phyloP scores from a whole-genome alignment of 2,888 invertebrate genomes.

The Crematogaster levior region DNA sequence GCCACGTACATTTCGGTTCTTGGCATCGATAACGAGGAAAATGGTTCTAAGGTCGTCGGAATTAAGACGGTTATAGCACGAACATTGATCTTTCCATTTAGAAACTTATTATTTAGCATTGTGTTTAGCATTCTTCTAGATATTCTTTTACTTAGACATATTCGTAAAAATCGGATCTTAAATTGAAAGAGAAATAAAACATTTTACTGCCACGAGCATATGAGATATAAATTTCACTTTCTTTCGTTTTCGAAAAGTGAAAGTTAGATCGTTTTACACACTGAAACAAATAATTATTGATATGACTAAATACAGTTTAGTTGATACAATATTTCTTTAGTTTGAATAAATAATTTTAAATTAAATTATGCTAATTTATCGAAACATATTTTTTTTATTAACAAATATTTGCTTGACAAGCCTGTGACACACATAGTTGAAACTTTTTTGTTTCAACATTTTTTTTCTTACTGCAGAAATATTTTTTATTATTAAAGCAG shows the following conservation, averaged over 20 bases:
- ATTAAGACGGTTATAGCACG: constrained; percentile 21
- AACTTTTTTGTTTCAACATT: no score
- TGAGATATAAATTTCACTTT: background rate
- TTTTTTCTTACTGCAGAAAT: no score
- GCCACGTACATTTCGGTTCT: constrained; percentile 45
- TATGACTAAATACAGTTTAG: no score
- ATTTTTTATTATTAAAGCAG: background rate
- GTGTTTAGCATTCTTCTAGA: background rate
- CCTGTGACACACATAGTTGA: no score
- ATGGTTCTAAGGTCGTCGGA: constrained; percentile 34
- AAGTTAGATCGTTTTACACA: background rate
- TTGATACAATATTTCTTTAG: no score
- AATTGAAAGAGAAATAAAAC: background rate
- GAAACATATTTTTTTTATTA: no score
- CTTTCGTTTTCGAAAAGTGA: background rate
- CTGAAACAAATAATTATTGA: no score
- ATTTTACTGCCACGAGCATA: background rate
- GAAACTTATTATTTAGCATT: constrained; percentile 10
- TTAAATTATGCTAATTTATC: no score
- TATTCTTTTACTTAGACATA: background rate
- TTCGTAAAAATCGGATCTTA: background rate
- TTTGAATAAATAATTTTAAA: no score
- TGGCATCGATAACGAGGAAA: constrained; percentile 43
- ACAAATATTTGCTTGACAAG: no score
- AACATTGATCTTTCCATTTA: constrained; percentile 22